These are phyloP conservation scores for Pipistrellus nathusii DNA, from an alignment of 2,797 vertebrate species.

Conservation along the genomic window DNA sequence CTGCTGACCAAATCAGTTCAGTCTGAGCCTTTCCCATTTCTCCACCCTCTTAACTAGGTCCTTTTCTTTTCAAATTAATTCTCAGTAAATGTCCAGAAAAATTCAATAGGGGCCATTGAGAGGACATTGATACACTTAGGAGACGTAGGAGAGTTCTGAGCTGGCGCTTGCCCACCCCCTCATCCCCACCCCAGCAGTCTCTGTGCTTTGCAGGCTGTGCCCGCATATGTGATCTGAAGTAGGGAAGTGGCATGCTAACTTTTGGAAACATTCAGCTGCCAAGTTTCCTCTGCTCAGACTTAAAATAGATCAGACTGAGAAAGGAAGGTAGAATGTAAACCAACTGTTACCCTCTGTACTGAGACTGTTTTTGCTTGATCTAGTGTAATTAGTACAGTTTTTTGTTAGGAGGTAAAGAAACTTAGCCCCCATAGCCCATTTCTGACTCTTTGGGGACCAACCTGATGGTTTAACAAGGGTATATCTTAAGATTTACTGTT, in stretches of 20 bases:
- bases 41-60: neutral
- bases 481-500: neutral
- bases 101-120: neutral
- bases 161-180: neutral
- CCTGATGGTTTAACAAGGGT: neutral
- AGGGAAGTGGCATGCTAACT: conserved; percentile 87
- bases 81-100: neutral
- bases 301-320: conserved; percentile 89
- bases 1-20: neutral
- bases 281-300: conserved; percentile 88
- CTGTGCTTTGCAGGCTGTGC: conserved; percentile 63
- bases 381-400: conserved; percentile 80
- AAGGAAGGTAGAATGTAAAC: conserved; percentile 87
- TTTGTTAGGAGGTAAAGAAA: conserved; percentile 85
- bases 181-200: conserved; percentile 69
- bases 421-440: conserved; percentile 84
- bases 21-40: neutral
- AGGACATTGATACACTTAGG: neutral
- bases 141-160: neutral
- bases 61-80: neutral
- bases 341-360: conserved; percentile 81
- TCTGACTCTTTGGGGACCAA: conserved; percentile 81
- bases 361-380: conserved; percentile 84
- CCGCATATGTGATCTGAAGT: conserved; percentile 80
- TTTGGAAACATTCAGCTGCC: conserved; percentile 88